A percentile compares a stretch with the other conserved stretches of the same genome.
Conservation (phyloP, 2,888 invertebrate species). For the Phalangium opilio region DNA sequence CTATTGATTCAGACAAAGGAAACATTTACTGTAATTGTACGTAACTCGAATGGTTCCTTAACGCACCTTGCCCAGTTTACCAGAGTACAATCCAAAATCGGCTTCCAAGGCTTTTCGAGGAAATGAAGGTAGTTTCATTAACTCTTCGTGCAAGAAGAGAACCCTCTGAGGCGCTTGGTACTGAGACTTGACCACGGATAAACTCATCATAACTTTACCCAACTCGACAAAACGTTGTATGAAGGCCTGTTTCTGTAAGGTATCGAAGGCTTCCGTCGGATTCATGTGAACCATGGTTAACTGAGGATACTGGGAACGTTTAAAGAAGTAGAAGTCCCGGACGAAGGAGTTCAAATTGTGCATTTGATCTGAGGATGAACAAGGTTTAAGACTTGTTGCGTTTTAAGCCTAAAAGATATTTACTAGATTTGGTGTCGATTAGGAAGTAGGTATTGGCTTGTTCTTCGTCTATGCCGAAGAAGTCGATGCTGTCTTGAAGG, state of each 20-base stretch:
- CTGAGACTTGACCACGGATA: constrained; percentile 31
- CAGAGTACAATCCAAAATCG: constrained; percentile 80
- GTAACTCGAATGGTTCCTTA: constrained; percentile 1
- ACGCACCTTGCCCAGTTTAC: constrained; percentile 63
- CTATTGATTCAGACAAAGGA: constrained; percentile 29
- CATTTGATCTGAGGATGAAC: constrained; percentile 62
- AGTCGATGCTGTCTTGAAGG: constrained; percentile 85
- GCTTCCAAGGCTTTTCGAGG: constrained; percentile 95
- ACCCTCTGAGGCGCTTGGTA: constrained; percentile 82
- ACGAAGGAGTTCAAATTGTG: constrained; percentile 91
- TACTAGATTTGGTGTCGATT: constrained; percentile 97
- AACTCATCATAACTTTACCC: constrained; percentile 54
- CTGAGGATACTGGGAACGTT: constrained; percentile 94
- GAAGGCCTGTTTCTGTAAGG: constrained; percentile 76
- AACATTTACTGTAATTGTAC: constrained; percentile 6
- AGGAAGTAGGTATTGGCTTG: constrained; percentile 79
- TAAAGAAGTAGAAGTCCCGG: constrained; percentile 86
- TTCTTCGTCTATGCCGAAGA: constrained; percentile 86
- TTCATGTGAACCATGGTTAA: constrained; percentile 84
- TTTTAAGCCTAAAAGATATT: neutral
- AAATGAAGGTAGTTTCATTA: constrained; percentile 95
- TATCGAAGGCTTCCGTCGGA: constrained; percentile 74
- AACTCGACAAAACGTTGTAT: constrained; percentile 91
- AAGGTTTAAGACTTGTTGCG: neutral
- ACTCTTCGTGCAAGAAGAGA: constrained; percentile 93